A percentile compares a stretch with the other conserved stretches of the same genome.
These are phyloP conservation scores for Zelleria hepariella DNA, from an alignment of 2,888 invertebrate genomes.

Conservation along the genomic window DNA sequence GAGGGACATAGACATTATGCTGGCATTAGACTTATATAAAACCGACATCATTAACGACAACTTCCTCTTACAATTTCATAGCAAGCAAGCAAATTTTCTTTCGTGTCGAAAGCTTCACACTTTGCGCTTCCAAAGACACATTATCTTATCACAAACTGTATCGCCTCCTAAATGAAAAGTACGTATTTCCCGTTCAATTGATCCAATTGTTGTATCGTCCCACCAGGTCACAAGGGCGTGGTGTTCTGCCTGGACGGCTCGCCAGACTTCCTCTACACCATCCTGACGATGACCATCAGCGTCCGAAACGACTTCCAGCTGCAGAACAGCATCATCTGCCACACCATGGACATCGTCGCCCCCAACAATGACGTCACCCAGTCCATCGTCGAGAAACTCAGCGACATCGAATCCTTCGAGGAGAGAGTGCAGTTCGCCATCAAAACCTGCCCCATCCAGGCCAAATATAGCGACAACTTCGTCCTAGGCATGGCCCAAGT, in stretches of 20 bases:
- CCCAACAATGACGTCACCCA: conserved; percentile 46
- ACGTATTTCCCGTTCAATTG: no score
- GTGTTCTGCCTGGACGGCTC: conserved; percentile 86
- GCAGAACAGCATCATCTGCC: conserved; percentile 71
- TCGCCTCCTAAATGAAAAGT: no score
- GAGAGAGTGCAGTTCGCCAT: conserved; percentile 69
- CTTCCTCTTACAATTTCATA: no score
- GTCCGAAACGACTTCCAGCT: conserved; percentile 58
- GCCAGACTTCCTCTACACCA: conserved; percentile 76
- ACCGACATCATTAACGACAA: no score
- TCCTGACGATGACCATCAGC: conserved; percentile 60
- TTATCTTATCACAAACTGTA: no score
- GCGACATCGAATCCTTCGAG: conserved; percentile 66
- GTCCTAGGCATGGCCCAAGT: conserved; percentile 27
- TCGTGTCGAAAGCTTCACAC: no score
- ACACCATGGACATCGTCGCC: conserved; percentile 64
- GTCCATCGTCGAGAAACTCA: conserved; percentile 54
- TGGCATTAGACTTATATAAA: no score
- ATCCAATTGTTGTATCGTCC: no score
- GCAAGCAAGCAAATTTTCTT: no score
- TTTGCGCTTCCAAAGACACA: no score
- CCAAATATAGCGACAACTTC: conserved; percentile 45
- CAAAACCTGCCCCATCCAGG: conserved; percentile 40
- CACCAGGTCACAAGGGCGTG: conserved; percentile 66
- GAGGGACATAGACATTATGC: no score